These are phyloP conservation scores for Diloba caeruleocephala DNA, from an alignment of 2,888 invertebrate species.

Conservation along the genomic window DNA sequence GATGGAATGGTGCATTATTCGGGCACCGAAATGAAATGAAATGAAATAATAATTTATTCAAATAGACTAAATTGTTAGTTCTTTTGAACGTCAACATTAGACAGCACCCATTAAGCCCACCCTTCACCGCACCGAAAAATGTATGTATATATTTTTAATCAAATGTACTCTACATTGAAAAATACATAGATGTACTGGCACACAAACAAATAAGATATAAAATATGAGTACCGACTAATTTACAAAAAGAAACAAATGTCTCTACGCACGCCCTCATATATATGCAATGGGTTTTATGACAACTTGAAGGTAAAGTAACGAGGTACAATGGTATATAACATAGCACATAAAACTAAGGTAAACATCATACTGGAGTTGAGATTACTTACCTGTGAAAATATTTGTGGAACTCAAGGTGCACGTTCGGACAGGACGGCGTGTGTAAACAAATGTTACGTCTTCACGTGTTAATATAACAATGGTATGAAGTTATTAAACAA, in stretches of 20 bases:
- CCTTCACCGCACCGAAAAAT: no score
- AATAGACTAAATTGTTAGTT: no score
- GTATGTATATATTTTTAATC: no score
- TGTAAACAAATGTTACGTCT: slow-evolving; percentile 7
- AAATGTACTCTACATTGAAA: no score
- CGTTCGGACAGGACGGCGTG: slow-evolving; percentile 2
- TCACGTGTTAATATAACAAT: slow-evolving; percentile 6
- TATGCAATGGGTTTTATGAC: neutral
- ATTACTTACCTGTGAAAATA: slow-evolving; percentile 10
- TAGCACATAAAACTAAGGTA: neutral
- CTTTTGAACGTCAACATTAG: no score
- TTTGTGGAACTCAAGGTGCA: slow-evolving; percentile 6
- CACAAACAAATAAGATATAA: no score
- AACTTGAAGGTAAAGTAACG: neutral
- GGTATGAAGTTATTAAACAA: slow-evolving; percentile 1
- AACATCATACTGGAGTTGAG: neutral
- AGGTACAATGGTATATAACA: slow-evolving; percentile 3
- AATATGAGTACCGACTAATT: no score
- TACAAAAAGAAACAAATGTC: neutral
- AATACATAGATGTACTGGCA: no score
- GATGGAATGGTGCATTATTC: no score
- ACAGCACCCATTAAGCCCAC: no score
- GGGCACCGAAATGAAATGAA: no score
- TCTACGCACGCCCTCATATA: neutral
- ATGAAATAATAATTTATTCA: no score